A percentile compares a stretch with the other conserved stretches of the same genome.
Conservation (phyloP, 1,140 invertebrate species). For the Diuraphis noxia region DNA sequence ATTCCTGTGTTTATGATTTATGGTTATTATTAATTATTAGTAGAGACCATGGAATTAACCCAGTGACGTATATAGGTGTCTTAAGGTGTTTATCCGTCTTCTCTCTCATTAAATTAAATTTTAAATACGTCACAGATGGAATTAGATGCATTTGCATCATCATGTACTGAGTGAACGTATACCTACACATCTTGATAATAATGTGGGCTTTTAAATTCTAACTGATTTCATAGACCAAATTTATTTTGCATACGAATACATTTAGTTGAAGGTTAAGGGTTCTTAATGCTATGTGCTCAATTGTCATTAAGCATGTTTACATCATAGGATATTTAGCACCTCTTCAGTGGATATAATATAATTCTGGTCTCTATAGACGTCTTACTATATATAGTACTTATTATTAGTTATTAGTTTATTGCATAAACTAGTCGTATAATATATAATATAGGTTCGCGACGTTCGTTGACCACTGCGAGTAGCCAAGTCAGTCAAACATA, state of each 20-base stretch:
- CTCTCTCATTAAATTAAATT: no score
- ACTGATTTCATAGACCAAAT: background rate
- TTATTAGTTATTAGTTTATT: no score
- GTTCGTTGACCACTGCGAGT: background rate
- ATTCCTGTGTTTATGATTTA: background rate
- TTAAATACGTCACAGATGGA: no score
- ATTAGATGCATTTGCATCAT: no score
- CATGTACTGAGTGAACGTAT: no score
- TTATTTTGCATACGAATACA: background rate
- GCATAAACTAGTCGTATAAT: background rate
- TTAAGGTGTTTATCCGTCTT: no score
- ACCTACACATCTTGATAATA: no score
- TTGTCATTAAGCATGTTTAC: no score
- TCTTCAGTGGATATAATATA: background rate
- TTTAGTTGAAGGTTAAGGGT: background rate
- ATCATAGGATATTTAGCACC: background rate
- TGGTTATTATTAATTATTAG: background rate
- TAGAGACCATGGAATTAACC: no score
- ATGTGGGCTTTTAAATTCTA: background rate
- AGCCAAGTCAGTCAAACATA: background rate
- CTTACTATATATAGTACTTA: no score
- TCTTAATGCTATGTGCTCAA: background rate
- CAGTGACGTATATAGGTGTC: no score
- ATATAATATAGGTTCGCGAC: background rate
- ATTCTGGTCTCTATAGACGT: no score